Evolutionary conservation across 1,140 invertebrate genomes (phyloP).

Genomic region (Euwallacea similis): DNA sequence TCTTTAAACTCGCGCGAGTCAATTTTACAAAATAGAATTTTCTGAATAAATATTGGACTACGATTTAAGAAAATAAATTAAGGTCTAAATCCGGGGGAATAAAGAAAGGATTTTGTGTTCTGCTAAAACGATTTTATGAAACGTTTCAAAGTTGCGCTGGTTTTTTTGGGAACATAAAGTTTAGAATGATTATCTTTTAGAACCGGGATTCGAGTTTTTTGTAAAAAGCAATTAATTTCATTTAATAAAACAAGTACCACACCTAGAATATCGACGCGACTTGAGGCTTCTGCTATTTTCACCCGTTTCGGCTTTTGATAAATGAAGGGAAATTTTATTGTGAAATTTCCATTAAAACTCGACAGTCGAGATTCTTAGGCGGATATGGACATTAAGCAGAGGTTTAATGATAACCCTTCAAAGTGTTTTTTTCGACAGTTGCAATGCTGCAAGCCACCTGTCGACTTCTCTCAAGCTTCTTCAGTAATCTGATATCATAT

Average conservation of each 20-base stretch:
- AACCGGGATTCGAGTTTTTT: constrained; percentile 2
- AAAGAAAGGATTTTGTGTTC: constrained; percentile 15
- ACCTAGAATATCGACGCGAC: constrained; percentile 4
- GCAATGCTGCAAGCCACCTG: constrained; percentile 8
- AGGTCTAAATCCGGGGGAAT: constrained; percentile 19
- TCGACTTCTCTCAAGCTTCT: constrained; percentile 8
- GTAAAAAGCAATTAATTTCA: constrained; percentile 7
- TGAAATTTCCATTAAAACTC: neutral
- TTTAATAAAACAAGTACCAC: constrained; percentile 12
- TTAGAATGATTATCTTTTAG: constrained; percentile 10
- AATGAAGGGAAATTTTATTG: neutral
- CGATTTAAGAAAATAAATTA: constrained; percentile 23
- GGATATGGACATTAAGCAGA: too few relatives aligned
- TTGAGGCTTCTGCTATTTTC: neutral
- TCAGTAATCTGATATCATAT: constrained; percentile 13
- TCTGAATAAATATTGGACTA: constrained; percentile 21
- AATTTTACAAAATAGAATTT: constrained; percentile 28
- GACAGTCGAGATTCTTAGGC: too few relatives aligned
- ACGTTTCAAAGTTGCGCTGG: constrained; percentile 13
- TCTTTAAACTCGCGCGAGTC: constrained; percentile 16
- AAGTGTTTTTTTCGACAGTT: neutral
- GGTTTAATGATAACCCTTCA: too few relatives aligned
- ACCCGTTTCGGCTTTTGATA: neutral
- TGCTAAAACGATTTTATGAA: constrained; percentile 19
- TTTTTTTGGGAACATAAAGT: constrained; percentile 4